A percentile compares a stretch with the other conserved stretches of the same genome.
These are phyloP conservation scores for Standfussiana lucernea DNA, from an alignment of 2,888 invertebrate genomes.

Conservation along the genomic window DNA sequence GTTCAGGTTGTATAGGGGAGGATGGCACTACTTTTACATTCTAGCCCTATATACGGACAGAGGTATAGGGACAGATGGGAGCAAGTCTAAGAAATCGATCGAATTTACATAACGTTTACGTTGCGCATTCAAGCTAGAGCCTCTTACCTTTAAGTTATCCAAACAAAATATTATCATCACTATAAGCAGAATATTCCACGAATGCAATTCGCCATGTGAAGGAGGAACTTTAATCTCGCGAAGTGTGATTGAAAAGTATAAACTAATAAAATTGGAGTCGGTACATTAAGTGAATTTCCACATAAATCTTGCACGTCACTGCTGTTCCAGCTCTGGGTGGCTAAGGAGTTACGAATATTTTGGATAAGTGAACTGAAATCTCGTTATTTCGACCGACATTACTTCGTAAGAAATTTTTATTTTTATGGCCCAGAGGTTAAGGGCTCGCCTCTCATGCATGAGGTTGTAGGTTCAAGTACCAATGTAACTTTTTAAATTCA, in stretches of 20 bases:
- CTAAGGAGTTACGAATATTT: conserved; percentile 33
- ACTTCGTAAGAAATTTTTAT: not conserved
- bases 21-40: not conserved
- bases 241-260: conserved; percentile 77
- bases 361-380: conserved; percentile 4
- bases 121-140: not conserved
- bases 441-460: too few species aligned
- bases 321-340: conserved; percentile 57
- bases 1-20: not conserved
- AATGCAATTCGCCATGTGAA: conserved; percentile 41
- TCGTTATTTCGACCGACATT: not conserved
- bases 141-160: not conserved
- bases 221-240: conserved; percentile 56
- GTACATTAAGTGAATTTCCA: conserved; percentile 81
- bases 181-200: conserved; percentile 22
- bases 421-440: too few species aligned
- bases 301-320: conserved; percentile 80
- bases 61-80: not conserved
- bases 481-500: too few species aligned
- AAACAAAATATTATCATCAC: conserved; percentile 14
- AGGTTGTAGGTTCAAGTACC: too few species aligned
- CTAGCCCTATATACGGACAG: not conserved
- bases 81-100: not conserved
- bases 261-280: conserved; percentile 75
- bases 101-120: not conserved